phyloP scores from a whole-genome alignment of 2,113 vertebrate genomes.

The Meles meles region DNA sequence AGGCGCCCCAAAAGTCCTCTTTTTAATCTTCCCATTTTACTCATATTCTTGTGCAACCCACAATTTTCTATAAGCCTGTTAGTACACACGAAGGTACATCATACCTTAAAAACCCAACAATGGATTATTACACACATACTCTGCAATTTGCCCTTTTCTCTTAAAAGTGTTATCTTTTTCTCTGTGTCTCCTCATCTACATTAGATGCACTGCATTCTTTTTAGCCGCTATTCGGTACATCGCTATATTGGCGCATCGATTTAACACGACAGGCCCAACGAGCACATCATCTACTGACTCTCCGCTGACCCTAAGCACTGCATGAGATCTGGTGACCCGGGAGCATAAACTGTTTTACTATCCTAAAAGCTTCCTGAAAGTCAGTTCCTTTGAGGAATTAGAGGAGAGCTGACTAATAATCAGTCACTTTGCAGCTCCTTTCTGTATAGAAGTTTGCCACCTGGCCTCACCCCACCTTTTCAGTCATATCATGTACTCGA shows the following conservation, averaged over 20 bases:
- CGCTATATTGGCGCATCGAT: background rate
- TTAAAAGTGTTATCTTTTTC: background rate
- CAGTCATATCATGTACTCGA: background rate
- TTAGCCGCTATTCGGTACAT: background rate
- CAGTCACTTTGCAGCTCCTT: conserved; percentile 53
- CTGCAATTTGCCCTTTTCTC: background rate
- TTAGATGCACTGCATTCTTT: background rate
- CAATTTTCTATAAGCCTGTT: background rate
- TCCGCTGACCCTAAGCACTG: background rate
- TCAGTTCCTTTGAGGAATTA: conserved; percentile 53
- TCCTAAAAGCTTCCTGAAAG: conserved; percentile 69
- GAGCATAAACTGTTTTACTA: conserved; percentile 63
- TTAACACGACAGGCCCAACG: background rate
- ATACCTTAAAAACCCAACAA: background rate
- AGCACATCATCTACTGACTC: background rate
- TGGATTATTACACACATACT: background rate
- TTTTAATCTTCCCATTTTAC: background rate
- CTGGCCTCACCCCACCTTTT: background rate
- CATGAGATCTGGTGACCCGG: background rate
- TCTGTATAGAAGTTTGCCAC: background rate
- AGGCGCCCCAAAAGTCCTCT: background rate
- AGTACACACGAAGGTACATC: background rate
- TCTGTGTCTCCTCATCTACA: background rate
- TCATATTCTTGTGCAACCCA: background rate
- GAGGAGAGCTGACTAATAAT: conserved; percentile 29